Conservation (phyloP, 2,888 invertebrate species). For the Nudaria mundana region DNA sequence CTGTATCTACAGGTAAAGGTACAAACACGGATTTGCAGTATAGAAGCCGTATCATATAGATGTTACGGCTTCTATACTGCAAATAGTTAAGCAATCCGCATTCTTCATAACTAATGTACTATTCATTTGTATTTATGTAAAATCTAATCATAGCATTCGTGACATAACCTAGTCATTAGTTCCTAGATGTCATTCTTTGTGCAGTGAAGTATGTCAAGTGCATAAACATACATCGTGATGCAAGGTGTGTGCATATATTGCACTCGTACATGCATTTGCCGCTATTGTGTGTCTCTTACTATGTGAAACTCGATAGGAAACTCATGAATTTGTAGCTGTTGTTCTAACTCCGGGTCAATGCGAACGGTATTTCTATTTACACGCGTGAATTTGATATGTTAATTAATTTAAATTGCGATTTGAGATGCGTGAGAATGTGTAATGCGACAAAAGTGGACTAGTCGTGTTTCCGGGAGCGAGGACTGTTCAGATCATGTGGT, state of each 20-base stretch:
- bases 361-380: conserved; percentile 27
- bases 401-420: conserved; percentile 48
- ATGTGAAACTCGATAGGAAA: conserved; percentile 17
- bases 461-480: conserved; percentile 31
- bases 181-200: conserved; percentile 36
- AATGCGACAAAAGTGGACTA: conserved; percentile 12
- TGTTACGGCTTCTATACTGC: too few species aligned
- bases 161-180: conserved; percentile 31
- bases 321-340: conserved; percentile 22
- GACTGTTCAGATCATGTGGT: conserved; percentile 27
- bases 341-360: conserved; percentile 30
- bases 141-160: too few species aligned
- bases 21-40: too few species aligned
- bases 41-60: too few species aligned
- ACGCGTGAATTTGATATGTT: conserved; percentile 43
- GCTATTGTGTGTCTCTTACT: conserved; percentile 18
- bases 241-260: too few species aligned
- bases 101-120: too few species aligned
- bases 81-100: too few species aligned
- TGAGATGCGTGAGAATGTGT: conserved; percentile 43
- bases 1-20: too few species aligned
- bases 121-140: too few species aligned
- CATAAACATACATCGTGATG: conserved; percentile 25
- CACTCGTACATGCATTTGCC: conserved; percentile 1
- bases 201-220: conserved; percentile 41